Base-by-base conservation (phyloP, 2,888 invertebrate genomes). In the Metallyticus violacea region DNA sequence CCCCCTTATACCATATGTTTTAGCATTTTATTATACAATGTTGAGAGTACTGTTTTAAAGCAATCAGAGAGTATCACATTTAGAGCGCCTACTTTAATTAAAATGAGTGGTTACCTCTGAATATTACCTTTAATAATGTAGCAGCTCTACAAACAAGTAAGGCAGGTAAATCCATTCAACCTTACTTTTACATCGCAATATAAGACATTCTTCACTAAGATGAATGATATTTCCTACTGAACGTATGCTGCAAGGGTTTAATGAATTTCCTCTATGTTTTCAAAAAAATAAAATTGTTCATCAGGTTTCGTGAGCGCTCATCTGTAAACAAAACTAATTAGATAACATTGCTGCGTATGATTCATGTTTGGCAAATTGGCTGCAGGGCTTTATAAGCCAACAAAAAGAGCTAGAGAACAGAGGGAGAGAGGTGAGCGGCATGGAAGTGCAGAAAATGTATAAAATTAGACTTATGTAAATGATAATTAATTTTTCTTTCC, bases 321-420 rank as follows among this genome's bases (percentile, higher is more conserved):
- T 40, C 62, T 81, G 81, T 81, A 26, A 81, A 30, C 40, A 30
- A 40, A 81, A 81, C 62, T 81, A 81, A 81, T 81, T 81, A 62
- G 81, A 40, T 40, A 62, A 62, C 81, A 81, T 9, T 81, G n/a
- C 62, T 81, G 26, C 26, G 25, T 81, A 62, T 62, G 25, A 26
- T 81, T 81, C 25, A 40, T 40, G 62, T 40, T 81, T 25, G 15
- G 81, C n/a, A 81, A 30, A 62, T 62, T 62, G 40, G 40, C 40
- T 62, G 15, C 15, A 62, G 40, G 40, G 40, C 40, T 15, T 62
- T 62, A 62, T 62, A 9, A 62, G 9, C 40, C 40, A 62, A 4
- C 40, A 62, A 15, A 62, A 40, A 40, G 30, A 30, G 30, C 7
- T 30, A 62, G 40, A 4, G 0, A 62, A 4, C 1, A 62, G 40